Conservation (phyloP, 2,888 invertebrate species). For the Trachelus troglodyta region DNA sequence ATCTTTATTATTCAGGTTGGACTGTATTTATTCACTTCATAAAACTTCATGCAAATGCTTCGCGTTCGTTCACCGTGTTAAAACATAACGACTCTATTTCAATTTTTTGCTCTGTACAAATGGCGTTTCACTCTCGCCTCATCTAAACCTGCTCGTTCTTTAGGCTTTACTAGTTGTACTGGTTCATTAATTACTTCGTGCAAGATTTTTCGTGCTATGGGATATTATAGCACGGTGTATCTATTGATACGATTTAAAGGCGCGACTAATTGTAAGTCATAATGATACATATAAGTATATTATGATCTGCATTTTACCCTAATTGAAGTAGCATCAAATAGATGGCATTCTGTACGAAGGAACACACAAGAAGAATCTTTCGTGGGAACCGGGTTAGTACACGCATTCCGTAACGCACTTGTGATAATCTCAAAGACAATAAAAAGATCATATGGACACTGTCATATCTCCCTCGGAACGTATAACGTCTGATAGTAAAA, state of each 20-base stretch:
- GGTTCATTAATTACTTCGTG: neutral
- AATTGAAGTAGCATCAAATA: too few relatives aligned
- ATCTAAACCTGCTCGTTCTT: neutral
- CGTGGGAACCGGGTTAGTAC: slow-evolving; percentile 16
- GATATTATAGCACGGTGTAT: neutral
- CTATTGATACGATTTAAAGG: neutral
- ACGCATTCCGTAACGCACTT: neutral
- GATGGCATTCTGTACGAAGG: too few relatives aligned
- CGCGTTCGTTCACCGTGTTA: neutral
- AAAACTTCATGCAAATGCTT: neutral
- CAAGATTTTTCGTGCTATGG: neutral
- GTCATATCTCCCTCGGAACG: neutral
- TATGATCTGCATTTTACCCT: neutral
- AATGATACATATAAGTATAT: neutral
- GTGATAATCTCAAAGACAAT: neutral
- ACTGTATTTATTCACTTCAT: neutral
- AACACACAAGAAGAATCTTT: slow-evolving; percentile 22
- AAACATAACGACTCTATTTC: neutral
- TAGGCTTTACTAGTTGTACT: neutral
- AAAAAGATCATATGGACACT: neutral
- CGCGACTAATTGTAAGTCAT: neutral
- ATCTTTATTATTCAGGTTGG: neutral
- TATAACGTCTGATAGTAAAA: neutral
- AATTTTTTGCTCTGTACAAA: neutral
- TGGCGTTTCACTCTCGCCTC: neutral